A percentile compares a stretch with the other conserved stretches of the same genome.
phyloP scores from a whole-genome alignment of 2,797 vertebrate species.

The Mormyrops boulengeri region DNA sequence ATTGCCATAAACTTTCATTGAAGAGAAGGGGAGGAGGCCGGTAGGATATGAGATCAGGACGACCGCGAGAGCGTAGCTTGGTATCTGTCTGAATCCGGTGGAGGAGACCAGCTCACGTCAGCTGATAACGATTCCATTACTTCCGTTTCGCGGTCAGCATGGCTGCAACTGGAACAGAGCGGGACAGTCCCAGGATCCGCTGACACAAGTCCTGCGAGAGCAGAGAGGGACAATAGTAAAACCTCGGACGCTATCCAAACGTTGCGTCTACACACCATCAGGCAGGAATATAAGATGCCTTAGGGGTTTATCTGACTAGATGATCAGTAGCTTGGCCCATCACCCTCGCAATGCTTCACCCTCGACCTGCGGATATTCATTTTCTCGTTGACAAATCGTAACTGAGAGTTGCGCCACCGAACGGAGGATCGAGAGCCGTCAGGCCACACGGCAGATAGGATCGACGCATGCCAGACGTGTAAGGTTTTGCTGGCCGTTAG shows the following conservation, averaged over 20 bases:
- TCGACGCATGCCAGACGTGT: constrained; percentile 20
- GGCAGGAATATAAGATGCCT: constrained; percentile 10
- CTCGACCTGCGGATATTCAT: not conserved
- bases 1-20: not conserved
- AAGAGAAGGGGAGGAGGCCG: not conserved
- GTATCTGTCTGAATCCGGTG: not conserved
- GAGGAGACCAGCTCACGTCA: not conserved
- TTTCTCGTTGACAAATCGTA: not conserved
- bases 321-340: not conserved
- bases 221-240: not conserved
- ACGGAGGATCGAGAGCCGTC: not conserved
- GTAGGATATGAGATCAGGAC: not conserved
- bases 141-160: not conserved
- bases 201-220: not conserved
- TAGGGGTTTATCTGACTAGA: not conserved
- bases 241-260: not conserved
- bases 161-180: not conserved
- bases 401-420: constrained; percentile 6
- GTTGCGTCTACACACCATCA: not conserved
- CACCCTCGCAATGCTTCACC: not conserved
- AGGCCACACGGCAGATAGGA: constrained; percentile 3
- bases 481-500: constrained; percentile 21
- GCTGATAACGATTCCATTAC: not conserved
- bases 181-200: not conserved
- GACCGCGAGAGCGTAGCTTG: not conserved